Conservation (phyloP, 2,888 invertebrate genomes). For the Lacanobia oleracea region DNA sequence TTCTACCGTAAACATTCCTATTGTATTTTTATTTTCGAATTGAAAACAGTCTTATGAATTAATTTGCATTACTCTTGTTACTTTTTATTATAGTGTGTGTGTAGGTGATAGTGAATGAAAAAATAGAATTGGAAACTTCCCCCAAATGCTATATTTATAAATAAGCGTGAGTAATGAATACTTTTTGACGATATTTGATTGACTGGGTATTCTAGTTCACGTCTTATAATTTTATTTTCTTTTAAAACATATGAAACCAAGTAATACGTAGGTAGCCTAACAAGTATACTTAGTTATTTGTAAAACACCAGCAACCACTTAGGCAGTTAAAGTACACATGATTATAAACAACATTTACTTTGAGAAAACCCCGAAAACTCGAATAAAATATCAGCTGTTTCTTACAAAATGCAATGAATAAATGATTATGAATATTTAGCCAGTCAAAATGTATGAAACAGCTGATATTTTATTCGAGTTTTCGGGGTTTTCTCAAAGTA, state of each 20-base stretch:
- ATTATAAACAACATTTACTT: too few species aligned
- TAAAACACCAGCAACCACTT: too few species aligned
- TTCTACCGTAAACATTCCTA: conserved; percentile 64
- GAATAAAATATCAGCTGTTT: too few species aligned
- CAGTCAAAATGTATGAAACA: too few species aligned
- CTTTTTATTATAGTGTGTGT: conserved; percentile 34
- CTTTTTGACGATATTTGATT: conserved; percentile 19
- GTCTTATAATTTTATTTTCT: conserved; percentile 29
- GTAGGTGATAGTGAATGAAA: conserved; percentile 15
- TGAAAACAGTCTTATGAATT: conserved; percentile 43
- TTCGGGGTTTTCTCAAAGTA: too few species aligned
- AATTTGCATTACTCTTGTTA: conserved; percentile 40
- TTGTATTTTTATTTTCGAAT: conserved; percentile 53
- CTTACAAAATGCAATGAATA: too few species aligned
- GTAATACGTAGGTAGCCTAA: conserved; percentile 24
- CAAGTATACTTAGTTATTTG: too few species aligned
- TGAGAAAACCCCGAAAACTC: too few species aligned
- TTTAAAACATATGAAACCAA: conserved; percentile 16
- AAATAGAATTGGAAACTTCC: conserved; percentile 13
- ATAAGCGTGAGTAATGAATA: conserved; percentile 15
- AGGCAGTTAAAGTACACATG: too few species aligned
- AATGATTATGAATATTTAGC: too few species aligned
- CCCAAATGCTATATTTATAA: conserved; percentile 47
- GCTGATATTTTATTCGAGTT: too few species aligned
- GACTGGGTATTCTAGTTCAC: conserved; percentile 37